A percentile compares a stretch with the other conserved stretches of the same genome.
Conservation (phyloP, 2,113 vertebrate species). For the Gasterosteus aculeatus region DNA sequence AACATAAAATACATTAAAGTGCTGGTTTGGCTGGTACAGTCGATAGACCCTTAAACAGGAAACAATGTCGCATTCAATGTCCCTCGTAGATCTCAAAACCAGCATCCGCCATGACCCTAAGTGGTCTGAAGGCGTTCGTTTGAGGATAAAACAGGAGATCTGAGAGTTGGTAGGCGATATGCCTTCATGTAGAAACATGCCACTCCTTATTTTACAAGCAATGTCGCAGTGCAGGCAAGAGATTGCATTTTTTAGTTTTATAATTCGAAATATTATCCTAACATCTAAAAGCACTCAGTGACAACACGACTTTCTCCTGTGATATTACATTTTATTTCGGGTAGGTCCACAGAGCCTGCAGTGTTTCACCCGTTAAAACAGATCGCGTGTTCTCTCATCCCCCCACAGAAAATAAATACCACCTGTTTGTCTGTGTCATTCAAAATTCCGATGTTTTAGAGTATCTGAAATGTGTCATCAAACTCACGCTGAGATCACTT, state of each 20-base stretch:
- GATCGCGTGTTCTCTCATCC: not conserved
- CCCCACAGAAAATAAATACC: not conserved
- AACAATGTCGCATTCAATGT: constrained; percentile 58
- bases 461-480: not conserved
- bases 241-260: not conserved
- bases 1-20: constrained; percentile 56
- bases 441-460: constrained; percentile 5
- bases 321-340: too few relatives aligned
- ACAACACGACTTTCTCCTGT: not conserved
- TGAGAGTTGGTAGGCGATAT: not conserved
- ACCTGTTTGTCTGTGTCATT: not conserved
- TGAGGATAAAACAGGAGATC: not conserved
- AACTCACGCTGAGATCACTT: constrained; percentile 68
- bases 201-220: not conserved
- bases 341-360: not conserved
- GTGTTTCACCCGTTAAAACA: not conserved
- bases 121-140: not conserved
- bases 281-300: not conserved
- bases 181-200: not conserved
- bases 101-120: not conserved
- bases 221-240: not conserved
- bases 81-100: not conserved
- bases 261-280: too few relatives aligned
- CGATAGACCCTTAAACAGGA: constrained; percentile 63
- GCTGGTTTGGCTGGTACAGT: constrained; percentile 35